Conservation (phyloP, 2,113 vertebrate species). For the Macheiramphus alcinus region DNA sequence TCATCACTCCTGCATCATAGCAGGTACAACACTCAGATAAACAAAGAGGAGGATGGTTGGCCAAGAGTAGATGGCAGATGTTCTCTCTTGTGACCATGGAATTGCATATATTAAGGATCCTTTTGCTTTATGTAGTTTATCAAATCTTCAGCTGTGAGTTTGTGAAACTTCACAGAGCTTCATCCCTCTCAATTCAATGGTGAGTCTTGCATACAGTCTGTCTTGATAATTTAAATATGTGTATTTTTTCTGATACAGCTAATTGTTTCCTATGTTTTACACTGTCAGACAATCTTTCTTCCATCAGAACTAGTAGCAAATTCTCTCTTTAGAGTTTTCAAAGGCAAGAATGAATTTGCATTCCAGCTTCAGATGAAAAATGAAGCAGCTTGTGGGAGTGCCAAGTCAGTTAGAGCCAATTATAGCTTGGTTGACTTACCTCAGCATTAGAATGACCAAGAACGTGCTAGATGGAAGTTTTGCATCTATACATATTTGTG, state of each 20-base stretch:
- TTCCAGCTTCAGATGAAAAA: not conserved
- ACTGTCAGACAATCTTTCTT: not conserved
- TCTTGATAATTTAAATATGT: not conserved
- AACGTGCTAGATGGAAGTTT: not conserved
- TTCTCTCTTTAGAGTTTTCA: not conserved
- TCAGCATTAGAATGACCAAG: not conserved
- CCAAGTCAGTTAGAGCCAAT: constrained; percentile 18
- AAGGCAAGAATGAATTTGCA: not conserved
- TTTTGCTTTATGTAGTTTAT: not conserved
- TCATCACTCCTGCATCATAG: not conserved
- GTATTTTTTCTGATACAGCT: not conserved
- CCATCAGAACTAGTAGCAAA: not conserved
- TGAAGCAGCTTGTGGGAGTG: constrained; percentile 5
- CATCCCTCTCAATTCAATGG: not conserved
- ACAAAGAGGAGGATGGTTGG: not conserved
- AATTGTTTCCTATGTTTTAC: not conserved
- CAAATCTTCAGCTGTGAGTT: not conserved
- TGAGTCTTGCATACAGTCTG: not conserved
- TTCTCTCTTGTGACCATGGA: not conserved
- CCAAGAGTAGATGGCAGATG: not conserved
- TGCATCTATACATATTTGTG: not conserved
- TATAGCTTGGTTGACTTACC: constrained; percentile 50
- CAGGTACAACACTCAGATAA: not conserved
- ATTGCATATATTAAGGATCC: not conserved
- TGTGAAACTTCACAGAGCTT: not conserved